A percentile compares a stretch with the other conserved stretches of the same genome.
Evolutionary conservation across 1,140 invertebrate genomes (phyloP).

Genomic region (Wiebesia pumilae): DNA sequence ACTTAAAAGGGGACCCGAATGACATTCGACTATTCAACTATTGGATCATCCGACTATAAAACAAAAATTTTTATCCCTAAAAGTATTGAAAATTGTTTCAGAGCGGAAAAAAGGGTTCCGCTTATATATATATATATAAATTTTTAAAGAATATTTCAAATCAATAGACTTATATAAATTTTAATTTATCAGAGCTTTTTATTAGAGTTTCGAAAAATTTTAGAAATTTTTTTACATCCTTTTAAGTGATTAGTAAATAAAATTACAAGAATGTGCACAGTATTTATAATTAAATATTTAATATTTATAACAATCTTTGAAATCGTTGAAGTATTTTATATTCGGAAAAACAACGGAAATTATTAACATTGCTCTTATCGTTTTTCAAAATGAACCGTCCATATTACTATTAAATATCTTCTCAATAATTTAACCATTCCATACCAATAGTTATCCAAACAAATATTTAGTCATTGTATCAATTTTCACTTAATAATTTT

Average conservation of each 20-base stretch:
- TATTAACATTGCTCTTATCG: conserved; percentile 10
- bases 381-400: conserved; percentile 45
- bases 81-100: conserved; percentile 24
- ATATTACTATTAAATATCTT: conserved; percentile 30
- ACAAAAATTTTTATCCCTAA: conserved; percentile 1
- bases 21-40: conserved; percentile 4
- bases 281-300: conserved; percentile 35
- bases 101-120: not conserved
- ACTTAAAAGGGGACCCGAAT: conserved; percentile 36
- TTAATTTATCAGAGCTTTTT: conserved; percentile 14
- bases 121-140: conserved; percentile 26
- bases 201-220: not conserved
- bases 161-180: conserved; percentile 22
- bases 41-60: not conserved
- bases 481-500: conserved; percentile 31
- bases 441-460: conserved; percentile 14
- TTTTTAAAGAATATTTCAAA: not conserved
- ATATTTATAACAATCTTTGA: conserved; percentile 22
- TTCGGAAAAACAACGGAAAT: conserved; percentile 16
- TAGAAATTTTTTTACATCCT: conserved; percentile 27
- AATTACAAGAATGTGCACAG: conserved; percentile 39
- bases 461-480: not conserved
- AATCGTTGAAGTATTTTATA: conserved; percentile 41
- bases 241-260: conserved; percentile 25
- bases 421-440: conserved; percentile 13